These are phyloP conservation scores for Pedetes capensis DNA, from an alignment of 2,113 vertebrate genomes.

Conservation along the genomic window DNA sequence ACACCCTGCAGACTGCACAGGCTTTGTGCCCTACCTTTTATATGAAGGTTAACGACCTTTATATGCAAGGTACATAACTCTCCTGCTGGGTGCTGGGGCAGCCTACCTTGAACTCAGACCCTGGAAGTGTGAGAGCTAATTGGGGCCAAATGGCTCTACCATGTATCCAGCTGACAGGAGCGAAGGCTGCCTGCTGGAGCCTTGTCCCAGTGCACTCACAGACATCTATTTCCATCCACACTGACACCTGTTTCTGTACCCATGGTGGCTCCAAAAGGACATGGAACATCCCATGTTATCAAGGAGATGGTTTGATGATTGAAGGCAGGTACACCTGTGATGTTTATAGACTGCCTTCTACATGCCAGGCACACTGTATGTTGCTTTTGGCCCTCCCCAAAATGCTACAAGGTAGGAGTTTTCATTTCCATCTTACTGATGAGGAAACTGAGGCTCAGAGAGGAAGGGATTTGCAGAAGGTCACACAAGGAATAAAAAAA, in stretches of 20 bases:
- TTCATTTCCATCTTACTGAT: not conserved
- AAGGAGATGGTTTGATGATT: not conserved
- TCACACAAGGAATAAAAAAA: not conserved
- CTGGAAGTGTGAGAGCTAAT: constrained; percentile 79
- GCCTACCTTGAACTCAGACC: constrained; percentile 69
- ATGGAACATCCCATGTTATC: not conserved
- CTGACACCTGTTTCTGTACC: not conserved
- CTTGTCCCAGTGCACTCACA: not conserved
- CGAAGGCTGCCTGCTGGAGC: not conserved
- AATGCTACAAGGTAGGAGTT: not conserved
- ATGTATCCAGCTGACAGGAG: constrained; percentile 48
- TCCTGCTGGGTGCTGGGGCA: not conserved
- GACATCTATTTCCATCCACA: too few species aligned
- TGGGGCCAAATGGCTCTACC: constrained; percentile 61
- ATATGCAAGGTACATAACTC: constrained; percentile 58
- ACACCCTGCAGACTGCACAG: not conserved
- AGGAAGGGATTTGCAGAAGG: not conserved
- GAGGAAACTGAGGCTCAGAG: not conserved
- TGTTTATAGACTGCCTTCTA: not conserved
- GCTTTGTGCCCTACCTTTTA: not conserved
- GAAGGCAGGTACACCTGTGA: not conserved
- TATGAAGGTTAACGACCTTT: constrained; percentile 75
- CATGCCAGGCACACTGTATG: accelerated
- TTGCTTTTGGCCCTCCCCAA: not conserved
- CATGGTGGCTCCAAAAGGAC: not conserved